Evolutionary conservation across 2,797 vertebrate genomes (phyloP), one percentile per base, ranked within the genome.

Genomic region (Lycodopsis pacificus): DNA sequence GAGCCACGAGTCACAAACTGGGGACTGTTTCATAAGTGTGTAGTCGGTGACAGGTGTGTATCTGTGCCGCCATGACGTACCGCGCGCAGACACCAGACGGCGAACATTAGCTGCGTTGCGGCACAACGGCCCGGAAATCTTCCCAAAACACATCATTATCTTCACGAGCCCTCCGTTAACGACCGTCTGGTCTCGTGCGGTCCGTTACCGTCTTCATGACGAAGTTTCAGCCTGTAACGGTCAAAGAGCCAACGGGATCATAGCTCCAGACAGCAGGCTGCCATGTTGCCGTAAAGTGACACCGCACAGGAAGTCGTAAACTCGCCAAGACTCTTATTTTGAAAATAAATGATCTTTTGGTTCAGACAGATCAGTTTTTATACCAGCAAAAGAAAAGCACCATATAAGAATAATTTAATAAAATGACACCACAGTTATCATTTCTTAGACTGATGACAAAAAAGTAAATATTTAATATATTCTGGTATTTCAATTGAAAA

Each of bases 281-380:
- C 93, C 93, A 94, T 94, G 65, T 81, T 95, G 92, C 93, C 95
- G 93, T 91, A 93, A 94, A 93, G 20, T 1, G 86, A 80, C 8
- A 3, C 65, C 1, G 10, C 8, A 5, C 11, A 0, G 0, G 19
- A 2, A 44, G 91, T 91, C 91, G 91, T 69, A 87, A 90, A 91
- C 14, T 1, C 5, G 0, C 3, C 34, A 2, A 13, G 5, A 38
- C 49, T 82, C 85, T 82, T 79, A 79, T 77, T 84, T 81, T 81
- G 79, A 86, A 74, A 13, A 9, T 15, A 12, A 0, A 7, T 15
- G 1, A 20, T 40, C 1, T n/a, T 13, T 15, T 8, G 32, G 46
- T 63, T 25, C 2, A 19, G 61, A 5, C 1, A 36, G 6, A 17
- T 19, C 5, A 42, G 1, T 38, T 36, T 49, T 48, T 0, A 27